A percentile compares a stretch with the other conserved stretches of the same genome.
Conservation (phyloP, 2,888 invertebrate species). For the Polydrusus pterygomalis region DNA sequence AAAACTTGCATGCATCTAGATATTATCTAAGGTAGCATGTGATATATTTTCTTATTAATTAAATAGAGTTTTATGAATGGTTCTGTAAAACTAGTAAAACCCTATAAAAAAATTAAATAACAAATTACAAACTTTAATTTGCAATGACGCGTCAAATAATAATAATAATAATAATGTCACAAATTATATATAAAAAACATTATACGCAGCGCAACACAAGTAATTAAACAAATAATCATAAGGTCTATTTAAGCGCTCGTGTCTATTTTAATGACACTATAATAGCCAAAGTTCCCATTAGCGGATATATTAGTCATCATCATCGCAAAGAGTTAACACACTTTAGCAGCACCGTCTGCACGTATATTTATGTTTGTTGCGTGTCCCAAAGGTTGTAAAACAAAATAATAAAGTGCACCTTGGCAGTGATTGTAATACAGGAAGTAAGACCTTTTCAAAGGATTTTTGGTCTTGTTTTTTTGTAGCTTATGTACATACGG, state of each 20-base stretch:
- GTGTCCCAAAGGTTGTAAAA: slow-evolving; percentile 1
- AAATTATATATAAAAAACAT: background rate
- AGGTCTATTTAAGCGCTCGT: background rate
- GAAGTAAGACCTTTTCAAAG: slow-evolving; percentile 10
- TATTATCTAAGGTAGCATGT: no score
- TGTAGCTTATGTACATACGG: slow-evolving; percentile 5
- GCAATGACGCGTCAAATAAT: no score
- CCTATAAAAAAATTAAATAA: no score
- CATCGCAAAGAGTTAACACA: slow-evolving; percentile 30
- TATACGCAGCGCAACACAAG: background rate
- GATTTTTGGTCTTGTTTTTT: slow-evolving; percentile 7
- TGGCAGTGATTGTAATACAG: slow-evolving; percentile 17
- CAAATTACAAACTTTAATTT: no score
- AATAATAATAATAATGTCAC: no score
- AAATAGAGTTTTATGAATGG: no score
- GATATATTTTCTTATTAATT: no score
- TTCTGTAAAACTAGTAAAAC: no score
- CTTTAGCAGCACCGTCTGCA: slow-evolving; percentile 9
- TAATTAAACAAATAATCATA: background rate
- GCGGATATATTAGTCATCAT: slow-evolving; percentile 28
- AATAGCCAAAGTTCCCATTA: slow-evolving; percentile 11
- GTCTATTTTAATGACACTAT: slow-evolving; percentile 4
- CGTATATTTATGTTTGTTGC: slow-evolving; percentile 18
- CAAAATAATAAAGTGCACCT: slow-evolving; percentile 21
- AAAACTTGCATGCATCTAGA: no score